These are phyloP conservation scores for Phyto melanocephala DNA, from an alignment of 2,888 invertebrate species.

Conservation along the genomic window DNA sequence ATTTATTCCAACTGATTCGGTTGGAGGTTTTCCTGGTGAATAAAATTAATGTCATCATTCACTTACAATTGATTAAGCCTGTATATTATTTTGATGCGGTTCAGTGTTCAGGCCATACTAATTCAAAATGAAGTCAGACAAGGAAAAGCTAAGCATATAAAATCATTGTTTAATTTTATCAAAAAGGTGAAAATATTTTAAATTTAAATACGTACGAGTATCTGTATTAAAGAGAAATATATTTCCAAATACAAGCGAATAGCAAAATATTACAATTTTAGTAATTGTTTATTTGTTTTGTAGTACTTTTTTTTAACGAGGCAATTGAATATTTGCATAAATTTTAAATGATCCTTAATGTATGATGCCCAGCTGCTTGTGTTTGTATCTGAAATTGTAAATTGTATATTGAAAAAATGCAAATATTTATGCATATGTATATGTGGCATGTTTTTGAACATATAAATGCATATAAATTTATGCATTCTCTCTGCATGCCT, in stretches of 20 bases:
- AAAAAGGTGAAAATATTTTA: no score
- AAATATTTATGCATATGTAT: slow-evolving; percentile 49
- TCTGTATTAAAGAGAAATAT: background rate
- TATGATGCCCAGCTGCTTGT: slow-evolving; percentile 28
- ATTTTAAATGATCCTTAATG: slow-evolving; percentile 48
- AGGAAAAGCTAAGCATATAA: background rate
- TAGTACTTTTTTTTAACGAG: background rate
- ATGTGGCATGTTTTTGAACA: background rate
- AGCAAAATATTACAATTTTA: no score
- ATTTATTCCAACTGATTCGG: background rate
- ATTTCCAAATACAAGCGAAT: no score
- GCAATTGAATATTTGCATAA: slow-evolving; percentile 54
- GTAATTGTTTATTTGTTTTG: background rate
- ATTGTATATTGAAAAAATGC: slow-evolving; percentile 37
- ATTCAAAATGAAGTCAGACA: background rate
- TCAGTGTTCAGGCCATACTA: background rate
- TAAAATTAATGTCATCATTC: slow-evolving; percentile 32
- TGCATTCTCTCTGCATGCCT: background rate
- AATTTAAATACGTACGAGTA: no score
- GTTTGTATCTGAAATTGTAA: slow-evolving; percentile 34
- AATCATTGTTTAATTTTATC: background rate
- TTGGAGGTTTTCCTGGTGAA: background rate
- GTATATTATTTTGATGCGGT: slow-evolving; percentile 12
- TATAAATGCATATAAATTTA: background rate
- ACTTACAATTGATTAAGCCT: slow-evolving; percentile 28